A percentile compares a stretch with the other conserved stretches of the same genome.
Evolutionary conservation across 1,140 invertebrate genomes (phyloP).

Genomic region (Atta cephalotes): DNA sequence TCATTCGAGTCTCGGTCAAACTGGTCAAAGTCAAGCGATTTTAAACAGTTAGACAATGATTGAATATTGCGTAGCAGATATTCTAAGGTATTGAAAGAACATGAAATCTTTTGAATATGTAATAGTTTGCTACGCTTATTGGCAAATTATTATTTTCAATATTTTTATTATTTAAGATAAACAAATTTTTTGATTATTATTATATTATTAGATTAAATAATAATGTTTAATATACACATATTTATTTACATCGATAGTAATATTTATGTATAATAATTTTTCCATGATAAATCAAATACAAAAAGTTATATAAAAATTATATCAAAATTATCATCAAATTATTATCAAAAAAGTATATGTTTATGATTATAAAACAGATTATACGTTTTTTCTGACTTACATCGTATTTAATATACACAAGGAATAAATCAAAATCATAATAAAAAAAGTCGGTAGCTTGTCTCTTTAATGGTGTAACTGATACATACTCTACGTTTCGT

Average conservation of each 20-base stretch:
- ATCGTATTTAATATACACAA: neutral
- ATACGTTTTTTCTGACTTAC: neutral
- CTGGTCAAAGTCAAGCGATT: conserved; percentile 67
- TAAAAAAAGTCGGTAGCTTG: conserved; percentile 21
- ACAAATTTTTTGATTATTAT: neutral
- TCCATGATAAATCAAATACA: neutral
- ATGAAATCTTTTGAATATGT: neutral
- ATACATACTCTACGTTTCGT: conserved; percentile 14
- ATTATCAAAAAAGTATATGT: neutral
- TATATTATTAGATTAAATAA: neutral
- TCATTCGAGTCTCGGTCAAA: conserved; percentile 50
- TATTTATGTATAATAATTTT: neutral
- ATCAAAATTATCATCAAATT: neutral
- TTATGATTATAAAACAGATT: neutral
- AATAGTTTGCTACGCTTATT: neutral
- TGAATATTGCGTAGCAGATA: neutral
- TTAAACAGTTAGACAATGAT: conserved; percentile 11
- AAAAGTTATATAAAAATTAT: neutral
- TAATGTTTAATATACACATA: neutral
- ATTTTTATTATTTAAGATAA: neutral
- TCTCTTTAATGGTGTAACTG: neutral
- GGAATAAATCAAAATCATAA: neutral
- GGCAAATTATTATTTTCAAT: neutral
- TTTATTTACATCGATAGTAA: too few relatives aligned
- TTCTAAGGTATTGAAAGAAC: neutral